These are phyloP conservation scores for Lacerta bilineata DNA, from an alignment of 2,797 vertebrate genomes.

Conservation along the genomic window DNA sequence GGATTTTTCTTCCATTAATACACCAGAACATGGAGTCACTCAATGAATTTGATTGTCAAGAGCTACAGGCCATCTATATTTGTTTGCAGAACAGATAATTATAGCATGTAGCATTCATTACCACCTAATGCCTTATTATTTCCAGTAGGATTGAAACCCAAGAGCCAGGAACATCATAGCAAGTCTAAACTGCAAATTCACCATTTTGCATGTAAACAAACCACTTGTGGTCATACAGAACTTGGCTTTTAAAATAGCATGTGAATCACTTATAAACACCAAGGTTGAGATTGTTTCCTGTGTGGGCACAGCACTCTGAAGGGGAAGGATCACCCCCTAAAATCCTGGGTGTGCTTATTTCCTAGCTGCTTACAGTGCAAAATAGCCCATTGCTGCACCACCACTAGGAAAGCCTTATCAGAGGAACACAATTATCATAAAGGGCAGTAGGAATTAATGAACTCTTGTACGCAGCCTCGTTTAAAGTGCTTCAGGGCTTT, in stretches of 20 bases:
- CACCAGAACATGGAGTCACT: neutral
- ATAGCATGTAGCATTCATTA: neutral
- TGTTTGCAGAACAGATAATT: neutral
- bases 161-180: neutral
- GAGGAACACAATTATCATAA: too few species aligned
- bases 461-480: too few species aligned
- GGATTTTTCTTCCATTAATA: neutral
- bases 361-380: conserved; percentile 1
- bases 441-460: too few species aligned
- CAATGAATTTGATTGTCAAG: neutral
- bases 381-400: neutral
- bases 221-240: neutral
- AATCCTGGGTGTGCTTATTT: conserved; percentile 6
- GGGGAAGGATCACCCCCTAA: conserved; percentile 26
- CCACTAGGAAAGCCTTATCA: too few species aligned
- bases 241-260: neutral
- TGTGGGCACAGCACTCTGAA: neutral
- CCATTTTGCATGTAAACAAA: conserved; percentile 24
- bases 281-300: neutral
- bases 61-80: neutral
- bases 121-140: neutral
- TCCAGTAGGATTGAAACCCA: conserved; percentile 2
- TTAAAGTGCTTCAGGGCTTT: too few species aligned
- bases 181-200: conserved; percentile 3
- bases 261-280: conserved; percentile 29